Evolutionary conservation across 2,113 vertebrate genomes (phyloP).

Genomic region (Butastur rufipennis): DNA sequence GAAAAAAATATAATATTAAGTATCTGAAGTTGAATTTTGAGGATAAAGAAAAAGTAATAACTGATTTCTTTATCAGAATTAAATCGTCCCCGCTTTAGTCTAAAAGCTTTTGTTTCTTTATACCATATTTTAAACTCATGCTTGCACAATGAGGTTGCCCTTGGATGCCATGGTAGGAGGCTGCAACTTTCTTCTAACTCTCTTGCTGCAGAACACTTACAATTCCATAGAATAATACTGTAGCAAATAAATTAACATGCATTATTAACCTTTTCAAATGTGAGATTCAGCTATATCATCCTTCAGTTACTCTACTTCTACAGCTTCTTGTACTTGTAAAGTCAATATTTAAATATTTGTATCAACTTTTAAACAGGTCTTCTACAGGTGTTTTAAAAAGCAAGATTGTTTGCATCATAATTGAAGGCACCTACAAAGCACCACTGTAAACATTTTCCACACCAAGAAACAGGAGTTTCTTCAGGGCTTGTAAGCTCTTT

Average conservation of each 20-base stretch:
- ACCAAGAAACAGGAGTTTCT: slow-evolving; percentile 34
- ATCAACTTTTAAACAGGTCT: neutral
- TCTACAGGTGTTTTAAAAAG: slow-evolving; percentile 19
- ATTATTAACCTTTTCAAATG: neutral
- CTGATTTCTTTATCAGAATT: neutral
- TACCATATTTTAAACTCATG: neutral
- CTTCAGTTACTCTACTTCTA: neutral
- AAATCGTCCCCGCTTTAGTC: neutral
- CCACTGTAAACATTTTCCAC: slow-evolving; percentile 49
- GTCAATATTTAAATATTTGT: neutral
- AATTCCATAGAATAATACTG: neutral
- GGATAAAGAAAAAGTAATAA: neutral
- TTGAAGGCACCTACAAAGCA: slow-evolving; percentile 42
- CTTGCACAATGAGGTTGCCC: neutral
- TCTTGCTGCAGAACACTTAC: neutral
- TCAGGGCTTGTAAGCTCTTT: slow-evolving; percentile 27
- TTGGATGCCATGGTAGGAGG: neutral
- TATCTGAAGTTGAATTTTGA: neutral
- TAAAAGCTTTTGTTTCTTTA: neutral
- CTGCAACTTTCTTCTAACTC: neutral
- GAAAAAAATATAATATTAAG: neutral
- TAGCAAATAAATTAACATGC: neutral
- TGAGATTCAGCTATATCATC: neutral
- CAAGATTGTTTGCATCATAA: neutral
- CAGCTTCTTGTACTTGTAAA: neutral